Evolutionary conservation across 1,140 invertebrate species (phyloP).

Genomic region (Aphelenchoides besseyi): DNA sequence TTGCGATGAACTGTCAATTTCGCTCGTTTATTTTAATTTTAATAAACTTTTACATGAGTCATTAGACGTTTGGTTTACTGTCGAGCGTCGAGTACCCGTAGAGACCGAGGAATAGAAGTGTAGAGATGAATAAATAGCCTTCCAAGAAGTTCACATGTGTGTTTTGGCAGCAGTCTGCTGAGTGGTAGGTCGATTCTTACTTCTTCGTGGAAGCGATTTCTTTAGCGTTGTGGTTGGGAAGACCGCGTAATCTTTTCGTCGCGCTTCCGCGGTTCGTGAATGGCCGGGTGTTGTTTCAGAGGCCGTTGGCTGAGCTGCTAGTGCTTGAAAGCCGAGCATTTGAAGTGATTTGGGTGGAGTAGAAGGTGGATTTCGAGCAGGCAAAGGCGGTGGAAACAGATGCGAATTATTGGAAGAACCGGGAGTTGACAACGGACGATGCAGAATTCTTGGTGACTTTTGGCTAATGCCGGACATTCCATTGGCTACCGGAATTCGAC

Average conservation of each 20-base stretch:
- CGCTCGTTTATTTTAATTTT: too few relatives aligned
- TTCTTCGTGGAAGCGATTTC: conserved; percentile 29
- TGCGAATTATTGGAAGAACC: too few relatives aligned
- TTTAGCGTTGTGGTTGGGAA: conserved; percentile 36
- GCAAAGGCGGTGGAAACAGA: too few relatives aligned
- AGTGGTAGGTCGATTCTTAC: neutral
- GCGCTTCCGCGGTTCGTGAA: neutral
- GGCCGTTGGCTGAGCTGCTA: conserved; percentile 19
- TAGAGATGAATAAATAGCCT: too few relatives aligned
- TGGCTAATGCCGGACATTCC: neutral
- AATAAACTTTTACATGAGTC: too few relatives aligned
- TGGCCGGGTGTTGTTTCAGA: neutral
- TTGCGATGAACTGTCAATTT: too few relatives aligned
- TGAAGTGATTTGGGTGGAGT: neutral
- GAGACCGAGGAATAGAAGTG: too few relatives aligned
- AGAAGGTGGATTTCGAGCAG: conserved; percentile 21
- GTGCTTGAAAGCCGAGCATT: neutral
- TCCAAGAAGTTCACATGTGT: too few relatives aligned
- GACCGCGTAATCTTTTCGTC: conserved; percentile 34
- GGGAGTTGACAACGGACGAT: neutral
- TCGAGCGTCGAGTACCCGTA: too few relatives aligned
- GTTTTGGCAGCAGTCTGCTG: too few relatives aligned
- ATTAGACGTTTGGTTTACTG: too few relatives aligned
- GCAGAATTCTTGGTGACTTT: neutral
- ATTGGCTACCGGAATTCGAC: conserved; percentile 22